A percentile compares a stretch with the other conserved stretches of the same genome.
phyloP scores from a whole-genome alignment of 2,888 invertebrate species.

The Chrysotoxum bicinctum region DNA sequence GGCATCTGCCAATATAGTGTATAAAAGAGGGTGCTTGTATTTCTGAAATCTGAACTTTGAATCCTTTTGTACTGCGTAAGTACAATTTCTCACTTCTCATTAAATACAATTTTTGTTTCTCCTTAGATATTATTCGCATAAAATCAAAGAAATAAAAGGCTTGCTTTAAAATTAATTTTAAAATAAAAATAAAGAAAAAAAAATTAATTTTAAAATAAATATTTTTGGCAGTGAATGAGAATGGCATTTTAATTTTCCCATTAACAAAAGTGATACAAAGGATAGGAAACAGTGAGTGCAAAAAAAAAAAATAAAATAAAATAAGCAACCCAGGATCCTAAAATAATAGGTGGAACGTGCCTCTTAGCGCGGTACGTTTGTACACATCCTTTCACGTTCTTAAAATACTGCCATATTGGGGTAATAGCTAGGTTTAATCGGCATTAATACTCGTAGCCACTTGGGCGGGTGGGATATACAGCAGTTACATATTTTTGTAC shows the following conservation, averaged over 20 bases:
- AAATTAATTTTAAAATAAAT: background rate
- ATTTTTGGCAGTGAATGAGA: constrained; percentile 1
- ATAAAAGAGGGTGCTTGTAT: too few relatives aligned
- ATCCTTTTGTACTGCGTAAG: too few relatives aligned
- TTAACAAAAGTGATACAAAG: constrained; percentile 15
- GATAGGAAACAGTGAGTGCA: background rate
- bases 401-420: constrained; percentile 40
- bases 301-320: constrained; percentile 9
- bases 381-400: constrained; percentile 32
- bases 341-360: constrained; percentile 60
- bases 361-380: constrained; percentile 12
- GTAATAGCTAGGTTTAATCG: constrained; percentile 52
- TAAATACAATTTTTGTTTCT: background rate
- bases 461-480: background rate
- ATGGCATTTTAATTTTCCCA: constrained; percentile 24
- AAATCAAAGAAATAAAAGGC: background rate
- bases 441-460: constrained; percentile 37
- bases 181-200: background rate
- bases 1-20: too few relatives aligned
- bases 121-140: background rate
- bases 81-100: background rate
- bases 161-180: too few relatives aligned
- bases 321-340: constrained; percentile 22
- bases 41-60: too few relatives aligned
- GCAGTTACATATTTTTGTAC: background rate